phyloP scores from a whole-genome alignment of 2,113 vertebrate genomes.

The Xyrauchen texanus region DNA sequence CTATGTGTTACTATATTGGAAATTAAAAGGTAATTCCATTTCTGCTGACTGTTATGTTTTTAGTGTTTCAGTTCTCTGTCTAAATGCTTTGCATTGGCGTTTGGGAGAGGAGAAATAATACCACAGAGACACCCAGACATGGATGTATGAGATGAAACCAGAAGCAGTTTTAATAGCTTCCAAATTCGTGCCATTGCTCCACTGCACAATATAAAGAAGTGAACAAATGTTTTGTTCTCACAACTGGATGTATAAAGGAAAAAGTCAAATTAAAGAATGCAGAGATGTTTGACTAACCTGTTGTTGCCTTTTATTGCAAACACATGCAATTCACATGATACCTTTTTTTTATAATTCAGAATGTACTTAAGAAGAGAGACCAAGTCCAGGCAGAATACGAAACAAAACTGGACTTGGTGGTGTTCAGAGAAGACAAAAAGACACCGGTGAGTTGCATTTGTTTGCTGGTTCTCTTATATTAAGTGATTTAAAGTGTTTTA shows the following conservation, averaged over 20 bases:
- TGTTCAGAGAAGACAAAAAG: conserved; percentile 87
- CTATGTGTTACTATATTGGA: no score
- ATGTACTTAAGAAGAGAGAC: conserved; percentile 93
- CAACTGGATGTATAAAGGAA: no score
- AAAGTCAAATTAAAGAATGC: not conserved
- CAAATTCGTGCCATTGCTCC: conserved; percentile 10
- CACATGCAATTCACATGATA: not conserved
- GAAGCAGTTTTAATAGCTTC: conserved; percentile 39
- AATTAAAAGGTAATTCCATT: no score
- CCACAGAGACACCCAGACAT: not conserved
- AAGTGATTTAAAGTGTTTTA: not conserved
- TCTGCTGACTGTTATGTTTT: no score
- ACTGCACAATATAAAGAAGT: not conserved
- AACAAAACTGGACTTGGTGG: conserved; percentile 88
- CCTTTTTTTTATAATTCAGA: conserved; percentile 67
- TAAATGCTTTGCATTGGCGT: no score
- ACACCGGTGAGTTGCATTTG: conserved; percentile 80
- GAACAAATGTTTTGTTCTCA: not conserved
- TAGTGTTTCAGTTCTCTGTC: not conserved
- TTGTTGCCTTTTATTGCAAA: not conserved
- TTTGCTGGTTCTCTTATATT: not conserved
- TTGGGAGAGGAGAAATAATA: no score
- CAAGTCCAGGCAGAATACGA: conserved; percentile 97
- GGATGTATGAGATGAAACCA: not conserved
- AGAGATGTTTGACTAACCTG: not conserved